These are phyloP conservation scores for Apostichopus californicus DNA, from an alignment of 35 echinoderm and acorn worm genomes.

Conservation along the genomic window DNA sequence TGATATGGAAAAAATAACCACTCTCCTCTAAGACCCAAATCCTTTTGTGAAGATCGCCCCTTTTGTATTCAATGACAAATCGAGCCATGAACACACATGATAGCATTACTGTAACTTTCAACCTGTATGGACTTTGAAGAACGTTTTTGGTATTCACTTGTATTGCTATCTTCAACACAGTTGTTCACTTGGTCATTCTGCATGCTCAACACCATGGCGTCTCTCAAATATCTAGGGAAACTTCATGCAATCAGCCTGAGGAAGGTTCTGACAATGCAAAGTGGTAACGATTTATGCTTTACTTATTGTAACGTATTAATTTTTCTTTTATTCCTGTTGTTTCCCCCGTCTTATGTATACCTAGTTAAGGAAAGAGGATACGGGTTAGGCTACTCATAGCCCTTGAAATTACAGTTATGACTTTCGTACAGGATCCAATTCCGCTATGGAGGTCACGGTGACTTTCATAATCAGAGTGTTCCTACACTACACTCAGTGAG, in stretches of 20 bases:
- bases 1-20: too few species aligned
- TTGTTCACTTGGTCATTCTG: neutral
- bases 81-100: too few species aligned
- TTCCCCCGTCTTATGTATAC: too few species aligned
- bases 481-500: neutral
- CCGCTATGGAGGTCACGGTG: slow-evolving; percentile 11
- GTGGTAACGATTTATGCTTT: neutral
- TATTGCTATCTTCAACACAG: slow-evolving; percentile 6
- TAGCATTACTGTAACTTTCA: too few species aligned
- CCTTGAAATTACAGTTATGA: neutral
- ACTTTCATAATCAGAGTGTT: neutral
- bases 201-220: slow-evolving; percentile 24
- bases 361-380: too few species aligned
- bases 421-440: neutral
- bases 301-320: neutral
- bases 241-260: slow-evolving; percentile 5
- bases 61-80: too few species aligned
- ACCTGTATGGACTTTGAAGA: neutral
- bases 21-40: neutral
- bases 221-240: slow-evolving; percentile 46
- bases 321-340: neutral
- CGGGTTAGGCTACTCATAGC: too few species aligned
- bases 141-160: neutral
- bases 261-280: slow-evolving; percentile 31
- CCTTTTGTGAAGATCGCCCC: neutral